Evolutionary conservation across 2,113 vertebrate species (phyloP), one percentile per base, ranked within the genome.

Genomic region (Chaetodon trifascialis): DNA sequence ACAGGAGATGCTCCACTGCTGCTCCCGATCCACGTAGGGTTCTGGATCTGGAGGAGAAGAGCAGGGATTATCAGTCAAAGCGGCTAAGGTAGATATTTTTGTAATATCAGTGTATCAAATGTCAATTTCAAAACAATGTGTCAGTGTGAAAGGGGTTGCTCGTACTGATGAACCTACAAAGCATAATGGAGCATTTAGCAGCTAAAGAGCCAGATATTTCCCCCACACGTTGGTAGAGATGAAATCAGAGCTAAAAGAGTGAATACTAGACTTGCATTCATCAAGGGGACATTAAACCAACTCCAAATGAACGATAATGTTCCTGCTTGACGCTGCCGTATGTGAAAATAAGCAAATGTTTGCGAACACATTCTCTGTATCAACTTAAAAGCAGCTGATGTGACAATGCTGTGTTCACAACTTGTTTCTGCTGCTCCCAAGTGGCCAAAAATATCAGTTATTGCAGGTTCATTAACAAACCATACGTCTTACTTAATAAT

Each of bases 1-100:
- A 98, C 97, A 0, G 98, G 97, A 0, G 98, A 98, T 3, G 96
- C 96, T 0, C 96, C 96, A 8, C 96, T 97, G 0, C 96, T 97
- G 93, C 96, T 96, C 75, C 96, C 94, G 0, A 98, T 97, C 97
- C 97, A 98, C 16, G 98, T 97, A 0, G 97, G 96, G 78, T 98
- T 99, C 95, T 99, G 98, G 92, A 99, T 99, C 98, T 99, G 93
- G 11, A 40, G 75, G 46, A 73, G 1, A 89, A 66, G 12, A 77
- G 44, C 4, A 62, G 47, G 34, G 2, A 42, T 65, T 30, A 19
- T 10, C 16, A 63, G 34, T 58, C 44, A 70, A 79, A 55, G 40
- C 5, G 8, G 16, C 60, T 54, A 3, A 3, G 44, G 30, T 54
- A 4, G 2, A 15, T 21, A 30, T 34, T 36, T 7, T 40, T 40